Evolutionary conservation across 2,113 vertebrate genomes (phyloP).

Genomic region (Pseudorasbora parva): DNA sequence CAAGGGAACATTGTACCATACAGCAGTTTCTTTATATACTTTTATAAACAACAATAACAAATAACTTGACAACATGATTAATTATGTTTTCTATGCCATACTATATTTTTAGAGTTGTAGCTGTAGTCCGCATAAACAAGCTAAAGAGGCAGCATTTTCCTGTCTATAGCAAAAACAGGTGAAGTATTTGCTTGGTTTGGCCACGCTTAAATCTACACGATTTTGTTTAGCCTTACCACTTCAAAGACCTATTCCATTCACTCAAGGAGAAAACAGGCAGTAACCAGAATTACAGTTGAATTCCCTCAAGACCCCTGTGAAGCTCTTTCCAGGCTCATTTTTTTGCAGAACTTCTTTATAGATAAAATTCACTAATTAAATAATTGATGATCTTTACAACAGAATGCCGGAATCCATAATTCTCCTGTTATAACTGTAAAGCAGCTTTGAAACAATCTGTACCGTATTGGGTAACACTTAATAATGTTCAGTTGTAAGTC

Average conservation of each 20-base stretch:
- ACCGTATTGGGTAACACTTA: too few species aligned
- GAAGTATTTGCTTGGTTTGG: conserved; percentile 51
- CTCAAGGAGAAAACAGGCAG: conserved; percentile 33
- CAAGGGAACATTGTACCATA: not conserved
- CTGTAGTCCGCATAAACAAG: conserved; percentile 1
- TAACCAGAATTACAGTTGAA: conserved; percentile 43
- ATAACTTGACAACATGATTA: not conserved
- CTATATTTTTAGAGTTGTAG: not conserved
- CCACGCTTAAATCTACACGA: conserved; percentile 28
- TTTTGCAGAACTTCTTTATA: too few species aligned
- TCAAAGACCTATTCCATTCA: conserved; percentile 58
- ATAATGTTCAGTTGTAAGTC: too few species aligned
- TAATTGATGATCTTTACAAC: not conserved
- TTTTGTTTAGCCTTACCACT: conserved; percentile 47
- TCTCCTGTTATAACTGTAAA: too few species aligned
- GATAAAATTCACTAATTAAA: too few species aligned
- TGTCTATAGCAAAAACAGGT: conserved; percentile 14
- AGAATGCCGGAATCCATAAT: too few species aligned
- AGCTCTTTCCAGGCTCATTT: not conserved
- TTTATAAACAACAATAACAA: not conserved
- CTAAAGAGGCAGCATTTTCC: conserved; percentile 11
- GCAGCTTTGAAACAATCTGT: too few species aligned
- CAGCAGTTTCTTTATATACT: not conserved
- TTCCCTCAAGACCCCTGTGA: not conserved
- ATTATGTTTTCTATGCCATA: conserved; percentile 8